These are phyloP conservation scores for Hirudinaria manillensis DNA, from an alignment of 2,888 invertebrate genomes.

Conservation along the genomic window DNA sequence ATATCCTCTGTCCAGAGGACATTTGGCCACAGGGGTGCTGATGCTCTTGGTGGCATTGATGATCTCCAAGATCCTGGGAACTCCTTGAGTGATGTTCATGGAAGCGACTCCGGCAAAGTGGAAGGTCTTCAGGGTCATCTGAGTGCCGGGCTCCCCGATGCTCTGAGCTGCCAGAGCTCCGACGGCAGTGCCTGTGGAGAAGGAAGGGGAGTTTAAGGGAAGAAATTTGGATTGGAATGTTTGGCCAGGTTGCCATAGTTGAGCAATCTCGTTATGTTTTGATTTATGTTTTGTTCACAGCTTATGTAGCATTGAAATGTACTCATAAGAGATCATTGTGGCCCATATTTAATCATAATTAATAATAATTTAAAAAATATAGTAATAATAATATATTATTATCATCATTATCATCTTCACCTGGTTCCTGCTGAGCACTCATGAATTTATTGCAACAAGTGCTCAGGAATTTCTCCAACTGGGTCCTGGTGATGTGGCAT, in stretches of 20 bases:
- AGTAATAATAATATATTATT: too few relatives aligned
- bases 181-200: slow-evolving; percentile 73
- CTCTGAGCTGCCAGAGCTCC: slow-evolving; percentile 95
- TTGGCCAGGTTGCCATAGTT: too few relatives aligned
- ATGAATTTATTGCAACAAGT: slow-evolving; percentile 82
- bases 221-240: too few relatives aligned
- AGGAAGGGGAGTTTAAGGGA: too few relatives aligned
- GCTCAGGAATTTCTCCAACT: slow-evolving; percentile 66
- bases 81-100: slow-evolving; percentile 72
- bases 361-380: too few relatives aligned
- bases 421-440: slow-evolving; percentile 81
- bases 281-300: too few relatives aligned
- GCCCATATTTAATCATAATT: too few relatives aligned
- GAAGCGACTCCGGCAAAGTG: slow-evolving; percentile 99
- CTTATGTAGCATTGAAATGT: too few relatives aligned
- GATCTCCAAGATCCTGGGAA: slow-evolving; percentile 87
- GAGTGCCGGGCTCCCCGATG: slow-evolving; percentile 98
- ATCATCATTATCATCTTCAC: slow-evolving; percentile 44
- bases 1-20: slow-evolving; percentile 68
- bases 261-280: too few relatives aligned
- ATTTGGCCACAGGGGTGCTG: slow-evolving; percentile 89
- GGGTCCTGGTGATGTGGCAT: slow-evolving; percentile 63
- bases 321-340: too few relatives aligned
- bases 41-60: slow-evolving; percentile 93
- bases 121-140: slow-evolving; percentile 99